phyloP scores from a whole-genome alignment of 1,140 invertebrate genomes.

The Goniozus legneri region DNA sequence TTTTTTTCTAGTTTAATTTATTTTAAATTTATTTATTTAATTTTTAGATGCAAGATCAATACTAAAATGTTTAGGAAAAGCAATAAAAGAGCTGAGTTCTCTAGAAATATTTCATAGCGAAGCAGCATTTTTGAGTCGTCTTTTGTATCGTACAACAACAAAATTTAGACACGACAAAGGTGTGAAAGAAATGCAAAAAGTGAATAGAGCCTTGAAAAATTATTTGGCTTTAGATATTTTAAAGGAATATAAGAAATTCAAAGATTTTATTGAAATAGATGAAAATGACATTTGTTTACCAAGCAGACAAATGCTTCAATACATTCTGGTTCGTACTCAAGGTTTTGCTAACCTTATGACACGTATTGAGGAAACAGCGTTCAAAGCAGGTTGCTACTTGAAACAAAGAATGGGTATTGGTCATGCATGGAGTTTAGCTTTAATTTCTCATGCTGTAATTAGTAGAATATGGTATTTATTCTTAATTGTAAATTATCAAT shows the following conservation, averaged over 20 bases:
- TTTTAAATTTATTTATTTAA: background rate
- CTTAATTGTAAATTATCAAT: background rate
- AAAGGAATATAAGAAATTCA: conserved; percentile 40
- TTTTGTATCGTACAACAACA: conserved; percentile 61
- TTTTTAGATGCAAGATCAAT: conserved; percentile 35
- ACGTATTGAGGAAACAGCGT: conserved; percentile 51
- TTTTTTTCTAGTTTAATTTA: background rate
- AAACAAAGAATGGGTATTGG: conserved; percentile 55
- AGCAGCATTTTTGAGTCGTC: conserved; percentile 56
- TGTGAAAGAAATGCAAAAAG: conserved; percentile 57
- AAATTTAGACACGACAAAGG: conserved; percentile 63
- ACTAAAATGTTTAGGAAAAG: conserved; percentile 15
- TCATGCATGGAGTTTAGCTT: conserved; percentile 56
- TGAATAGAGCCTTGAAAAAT: conserved; percentile 56
- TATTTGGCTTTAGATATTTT: conserved; percentile 52
- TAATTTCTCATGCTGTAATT: conserved; percentile 56
- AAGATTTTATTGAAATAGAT: conserved; percentile 42
- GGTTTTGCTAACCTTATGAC: conserved; percentile 58
- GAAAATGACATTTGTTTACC: conserved; percentile 45
- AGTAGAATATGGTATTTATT: conserved; percentile 57
- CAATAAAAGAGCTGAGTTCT: conserved; percentile 36
- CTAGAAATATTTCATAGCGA: conserved; percentile 55
- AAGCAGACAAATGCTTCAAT: conserved; percentile 60
- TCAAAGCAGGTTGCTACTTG: conserved; percentile 52
- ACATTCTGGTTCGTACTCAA: conserved; percentile 55